Conservation (phyloP, 2,888 invertebrate genomes). For the Tipula lateralis region DNA sequence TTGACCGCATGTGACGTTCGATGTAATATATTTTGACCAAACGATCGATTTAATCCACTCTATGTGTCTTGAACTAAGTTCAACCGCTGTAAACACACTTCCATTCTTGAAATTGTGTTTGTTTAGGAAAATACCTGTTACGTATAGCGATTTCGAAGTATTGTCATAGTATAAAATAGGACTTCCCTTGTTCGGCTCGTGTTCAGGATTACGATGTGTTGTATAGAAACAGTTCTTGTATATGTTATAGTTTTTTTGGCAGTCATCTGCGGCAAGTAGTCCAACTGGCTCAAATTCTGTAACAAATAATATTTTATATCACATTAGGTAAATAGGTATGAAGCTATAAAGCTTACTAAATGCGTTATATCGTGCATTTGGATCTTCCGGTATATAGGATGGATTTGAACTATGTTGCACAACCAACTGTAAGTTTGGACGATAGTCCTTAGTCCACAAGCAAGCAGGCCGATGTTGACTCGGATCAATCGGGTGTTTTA, state of each 20-base stretch:
- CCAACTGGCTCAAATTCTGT: neutral
- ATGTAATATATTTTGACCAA: neutral
- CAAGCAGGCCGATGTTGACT: neutral
- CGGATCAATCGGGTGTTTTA: neutral
- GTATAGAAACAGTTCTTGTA: neutral
- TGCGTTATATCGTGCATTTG: neutral
- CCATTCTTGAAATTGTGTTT: neutral
- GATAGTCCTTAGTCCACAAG: neutral
- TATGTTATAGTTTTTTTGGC: neutral
- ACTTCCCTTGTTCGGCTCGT: neutral
- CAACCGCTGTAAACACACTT: neutral
- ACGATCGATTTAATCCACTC: constrained; percentile 20
- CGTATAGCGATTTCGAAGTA: neutral
- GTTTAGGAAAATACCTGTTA: neutral
- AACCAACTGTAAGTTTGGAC: neutral
- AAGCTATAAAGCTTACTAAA: no score
- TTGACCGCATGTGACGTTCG: neutral
- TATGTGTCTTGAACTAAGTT: neutral
- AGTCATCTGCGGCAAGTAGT: neutral
- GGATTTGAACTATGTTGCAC: neutral
- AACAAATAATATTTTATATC: no score
- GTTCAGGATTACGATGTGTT: no score
- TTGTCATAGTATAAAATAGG: neutral
- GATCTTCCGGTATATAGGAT: neutral
- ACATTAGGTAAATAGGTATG: no score